Percentiles rank a stretch among this genome's conserved stretches.
Conservation (phyloP, 2,888 invertebrate genomes). For the Homarus gammarus region DNA sequence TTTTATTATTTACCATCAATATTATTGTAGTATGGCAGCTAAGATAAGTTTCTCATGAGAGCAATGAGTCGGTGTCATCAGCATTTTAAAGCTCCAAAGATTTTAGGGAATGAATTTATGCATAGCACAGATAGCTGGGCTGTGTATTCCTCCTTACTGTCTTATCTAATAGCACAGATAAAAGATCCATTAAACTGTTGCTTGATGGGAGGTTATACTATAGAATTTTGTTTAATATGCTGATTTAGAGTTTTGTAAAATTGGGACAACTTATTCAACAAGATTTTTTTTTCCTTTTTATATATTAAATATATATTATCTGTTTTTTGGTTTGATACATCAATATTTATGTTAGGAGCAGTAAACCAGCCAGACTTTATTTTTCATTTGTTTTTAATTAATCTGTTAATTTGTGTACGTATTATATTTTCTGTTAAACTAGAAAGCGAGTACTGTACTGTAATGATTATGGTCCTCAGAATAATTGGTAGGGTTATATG, state of each 20-base stretch:
- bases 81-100: neutral
- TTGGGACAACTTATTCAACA: too few relatives aligned
- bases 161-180: neutral
- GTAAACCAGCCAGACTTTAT: neutral
- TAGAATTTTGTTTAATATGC: neutral
- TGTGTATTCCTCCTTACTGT: neutral
- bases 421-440: neutral
- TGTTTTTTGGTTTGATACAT: neutral
- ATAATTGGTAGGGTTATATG: neutral
- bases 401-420: too few relatives aligned
- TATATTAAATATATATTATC: neutral
- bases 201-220: neutral
- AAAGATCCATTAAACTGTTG: neutral
- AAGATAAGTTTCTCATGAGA: neutral
- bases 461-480: neutral
- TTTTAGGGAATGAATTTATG: neutral
- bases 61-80: neutral
- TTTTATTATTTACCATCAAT: neutral
- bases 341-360: neutral
- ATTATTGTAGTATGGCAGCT: neutral
- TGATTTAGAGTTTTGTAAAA: too few relatives aligned
- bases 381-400: neutral
- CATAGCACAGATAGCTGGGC: neutral
- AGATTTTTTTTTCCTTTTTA: too few relatives aligned
- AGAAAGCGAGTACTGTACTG: neutral